Conservation (phyloP, 2,113 vertebrate species). For the Mesocricetus auratus region DNA sequence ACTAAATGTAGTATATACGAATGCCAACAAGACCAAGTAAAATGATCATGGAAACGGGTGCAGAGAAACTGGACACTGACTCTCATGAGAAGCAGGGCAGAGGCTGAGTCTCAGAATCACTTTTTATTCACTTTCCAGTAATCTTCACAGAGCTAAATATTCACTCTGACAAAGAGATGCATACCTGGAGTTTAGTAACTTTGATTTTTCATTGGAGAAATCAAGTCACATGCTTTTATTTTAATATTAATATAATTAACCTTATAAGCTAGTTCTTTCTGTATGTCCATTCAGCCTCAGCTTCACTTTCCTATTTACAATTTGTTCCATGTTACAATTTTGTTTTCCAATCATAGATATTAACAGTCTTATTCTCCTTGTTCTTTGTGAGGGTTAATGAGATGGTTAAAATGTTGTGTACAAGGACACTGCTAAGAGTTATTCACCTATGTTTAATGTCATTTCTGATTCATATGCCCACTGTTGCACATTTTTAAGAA, state of each 20-base stretch:
- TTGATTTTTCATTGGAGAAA: background rate
- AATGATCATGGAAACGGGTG: background rate
- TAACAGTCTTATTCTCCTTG: background rate
- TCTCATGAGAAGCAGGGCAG: background rate
- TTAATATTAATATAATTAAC: background rate
- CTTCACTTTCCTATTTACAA: background rate
- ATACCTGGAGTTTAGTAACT: background rate
- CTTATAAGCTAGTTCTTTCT: background rate
- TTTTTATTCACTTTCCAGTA: background rate
- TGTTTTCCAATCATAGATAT: background rate
- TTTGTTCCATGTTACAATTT: background rate
- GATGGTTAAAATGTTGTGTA: background rate
- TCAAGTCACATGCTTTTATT: constrained; percentile 12
- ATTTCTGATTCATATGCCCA: background rate
- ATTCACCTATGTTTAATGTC: background rate
- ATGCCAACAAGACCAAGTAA: constrained; percentile 6
- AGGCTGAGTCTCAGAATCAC: background rate
- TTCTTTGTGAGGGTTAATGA: constrained; percentile 5
- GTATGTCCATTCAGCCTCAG: background rate
- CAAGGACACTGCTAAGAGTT: background rate
- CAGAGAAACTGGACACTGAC: background rate
- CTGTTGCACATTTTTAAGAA: background rate
- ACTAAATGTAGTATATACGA: constrained; percentile 16
- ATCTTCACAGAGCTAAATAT: background rate
- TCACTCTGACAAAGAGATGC: background rate